Evolutionary conservation across 2,797 vertebrate genomes (phyloP), one percentile per base, ranked within the genome.

Genomic region (Alectoris magna): DNA sequence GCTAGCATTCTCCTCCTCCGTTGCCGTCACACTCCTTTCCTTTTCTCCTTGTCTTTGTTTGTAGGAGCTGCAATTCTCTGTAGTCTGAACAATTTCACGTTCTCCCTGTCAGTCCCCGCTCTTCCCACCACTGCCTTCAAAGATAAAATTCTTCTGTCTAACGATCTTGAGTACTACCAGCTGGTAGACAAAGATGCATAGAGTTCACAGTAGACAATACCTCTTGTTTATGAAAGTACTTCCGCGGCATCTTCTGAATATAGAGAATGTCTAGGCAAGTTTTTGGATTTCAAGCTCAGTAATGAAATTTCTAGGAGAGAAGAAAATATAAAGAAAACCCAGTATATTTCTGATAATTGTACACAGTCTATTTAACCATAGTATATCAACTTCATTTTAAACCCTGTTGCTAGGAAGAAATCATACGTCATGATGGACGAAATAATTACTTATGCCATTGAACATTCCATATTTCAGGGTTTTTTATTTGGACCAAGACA

Each of bases 61-160:
- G 44, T 17, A 74, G 76, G 89, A 93, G 17, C 58, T 87, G 56
- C 68, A 62, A 0, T 79, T 91, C 71, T 84, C 56, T 66, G 12
- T 22, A 53, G 66, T 53, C 84, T 9, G 56, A 84, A 59, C 79
- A 84, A 48, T 70, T 93, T 86, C 64, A 69, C 70, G 63, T 93
- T 86, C 72, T 71, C 63, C 68, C 49, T 79, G 27, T 64, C 64
- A 60, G 59, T 90, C 41, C 43, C 72, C 85, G 53, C 51, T 91
- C 56, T 93, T 94, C 70, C 49, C 85, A 90, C 64, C 29, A n/a
- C 81, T 84, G 76, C 43, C 66, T 90, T 95, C 73, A 93, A 88
- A 90, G 73, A 94, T 80, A 87, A 83, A 88, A 81, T 80, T 86
- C 46, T 92, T 93, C 51, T 88, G 69, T 89, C 43, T 91, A 64